Percentiles rank a stretch among this genome's conserved stretches.
Conservation (phyloP, 1,140 invertebrate species). For the Rhynchophorus ferrugineus region DNA sequence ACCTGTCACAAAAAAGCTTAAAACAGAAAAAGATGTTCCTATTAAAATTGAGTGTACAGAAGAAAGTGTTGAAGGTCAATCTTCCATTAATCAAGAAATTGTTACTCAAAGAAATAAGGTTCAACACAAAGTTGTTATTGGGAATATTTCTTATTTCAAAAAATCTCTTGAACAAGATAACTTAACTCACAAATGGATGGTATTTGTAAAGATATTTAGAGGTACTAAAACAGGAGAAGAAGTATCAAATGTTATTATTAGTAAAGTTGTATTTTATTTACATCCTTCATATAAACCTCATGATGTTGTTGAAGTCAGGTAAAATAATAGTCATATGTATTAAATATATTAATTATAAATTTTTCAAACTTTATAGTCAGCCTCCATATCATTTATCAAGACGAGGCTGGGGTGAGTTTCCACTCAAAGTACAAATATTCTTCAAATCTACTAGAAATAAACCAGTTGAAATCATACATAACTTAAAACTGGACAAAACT, state of each 20-base stretch:
- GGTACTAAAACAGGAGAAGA: constrained; percentile 54
- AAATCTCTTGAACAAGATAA: constrained; percentile 59
- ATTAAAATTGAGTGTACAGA: constrained; percentile 7
- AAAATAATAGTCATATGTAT: constrained; percentile 29
- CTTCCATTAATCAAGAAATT: constrained; percentile 3
- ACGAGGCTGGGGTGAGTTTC: constrained; percentile 88
- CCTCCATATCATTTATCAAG: constrained; percentile 76
- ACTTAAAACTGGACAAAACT: constrained; percentile 75
- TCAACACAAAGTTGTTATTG: constrained; percentile 51
- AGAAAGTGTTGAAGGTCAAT: constrained; percentile 6
- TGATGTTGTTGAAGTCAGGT: constrained; percentile 73
- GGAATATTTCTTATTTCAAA: constrained; percentile 82
- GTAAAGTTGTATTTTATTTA: constrained; percentile 72
- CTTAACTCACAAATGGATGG: constrained; percentile 84
- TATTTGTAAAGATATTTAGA: constrained; percentile 59
- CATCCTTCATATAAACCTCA: constrained; percentile 85
- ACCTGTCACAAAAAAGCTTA: constrained; percentile 25
- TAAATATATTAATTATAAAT: constrained; percentile 6
- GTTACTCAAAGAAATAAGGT: constrained; percentile 32
- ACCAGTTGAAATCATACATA: constrained; percentile 71
- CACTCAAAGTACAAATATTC: constrained; percentile 69
- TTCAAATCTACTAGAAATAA: constrained; percentile 70
- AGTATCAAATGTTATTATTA: constrained; percentile 51
- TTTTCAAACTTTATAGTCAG: constrained; percentile 45
- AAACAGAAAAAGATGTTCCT: constrained; percentile 19